Evolutionary conservation across 2,888 invertebrate genomes (phyloP), one percentile per base, ranked within the genome.

Genomic region (Xestia sexstrigata): DNA sequence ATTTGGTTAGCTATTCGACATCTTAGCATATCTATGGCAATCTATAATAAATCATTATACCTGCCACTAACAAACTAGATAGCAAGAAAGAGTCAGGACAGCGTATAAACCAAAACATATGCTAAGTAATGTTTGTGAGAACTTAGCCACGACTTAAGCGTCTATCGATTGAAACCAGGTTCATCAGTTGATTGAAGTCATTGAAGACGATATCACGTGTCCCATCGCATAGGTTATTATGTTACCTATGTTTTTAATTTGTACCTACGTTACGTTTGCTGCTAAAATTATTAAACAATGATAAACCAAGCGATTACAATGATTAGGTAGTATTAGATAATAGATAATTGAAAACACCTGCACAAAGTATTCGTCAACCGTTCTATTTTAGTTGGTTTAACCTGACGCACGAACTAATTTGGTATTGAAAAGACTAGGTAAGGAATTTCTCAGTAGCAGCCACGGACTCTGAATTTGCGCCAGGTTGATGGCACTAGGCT

Each of bases 251-350:
- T 30, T 26, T 47, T 23, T 13, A 30, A 49, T 42, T 11, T 13
- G 17, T 74, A 77, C 49, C 42, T 62, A n/a, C n/a, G 49, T 42
- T 23, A 35, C 26, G 9, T 52, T 62, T 62, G 35, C n/a, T 72
- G 58, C 2, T 23, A 3, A 49, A 26, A 83, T 78, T n/a, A 78
- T 62, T 78, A 17, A 83, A 62, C 52, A 67, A 67, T 55, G 78
- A 79, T 83, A 67, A 79, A 55, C 45, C 39, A 23, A n/a, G 26
- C n/a, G 83, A 79, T 79, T 55, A 79, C 52, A 68, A 20, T 52
- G 62, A 79, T 79, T 79, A 26, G 65, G 65, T 65, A 83, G 20
- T 55, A 5, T 67, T 68, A 55, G 68, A 55, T 79, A 9, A 67
- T 68, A 55, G 68, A 63, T 79, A 68, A 67, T 67, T 39, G 30